Conservation (phyloP, 2,888 invertebrate genomes). For the Drosophila kuntzei region DNA sequence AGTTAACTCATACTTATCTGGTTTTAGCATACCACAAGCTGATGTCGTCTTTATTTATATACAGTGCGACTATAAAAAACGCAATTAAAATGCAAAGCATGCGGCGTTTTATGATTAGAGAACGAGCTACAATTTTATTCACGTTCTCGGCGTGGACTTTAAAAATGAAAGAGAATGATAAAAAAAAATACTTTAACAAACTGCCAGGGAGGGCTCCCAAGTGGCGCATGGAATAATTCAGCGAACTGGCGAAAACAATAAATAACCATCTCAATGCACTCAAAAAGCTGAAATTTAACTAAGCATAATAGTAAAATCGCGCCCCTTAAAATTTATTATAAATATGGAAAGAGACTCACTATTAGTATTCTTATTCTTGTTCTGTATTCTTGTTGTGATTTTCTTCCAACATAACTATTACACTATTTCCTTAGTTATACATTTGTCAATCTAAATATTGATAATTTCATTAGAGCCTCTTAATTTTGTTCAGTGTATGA, state of each 20-base stretch:
- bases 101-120: slow-evolving; percentile 66
- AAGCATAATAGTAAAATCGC: no score
- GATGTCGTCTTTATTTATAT: slow-evolving; percentile 19
- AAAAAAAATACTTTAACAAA: slow-evolving; percentile 45
- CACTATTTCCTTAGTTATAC: neutral
- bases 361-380: no score
- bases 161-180: slow-evolving; percentile 23
- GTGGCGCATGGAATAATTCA: slow-evolving; percentile 61
- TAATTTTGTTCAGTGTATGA: slow-evolving; percentile 38
- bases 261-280: slow-evolving; percentile 43
- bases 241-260: slow-evolving; percentile 38
- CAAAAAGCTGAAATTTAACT: slow-evolving; percentile 13
- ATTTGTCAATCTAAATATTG: neutral
- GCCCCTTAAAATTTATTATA: no score
- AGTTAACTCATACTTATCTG: slow-evolving; percentile 12
- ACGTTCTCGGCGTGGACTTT: slow-evolving; percentile 51
- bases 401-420: no score
- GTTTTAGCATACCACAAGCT: slow-evolving; percentile 4
- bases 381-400: no score
- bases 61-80: slow-evolving; percentile 22
- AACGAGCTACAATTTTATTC: slow-evolving; percentile 63
- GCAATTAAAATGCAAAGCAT: slow-evolving; percentile 69
- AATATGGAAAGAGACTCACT: no score
- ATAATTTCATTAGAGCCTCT: neutral
- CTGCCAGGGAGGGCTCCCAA: slow-evolving; percentile 31